phyloP scores from a whole-genome alignment of 2,797 vertebrate species.

The Loriculus beryllinus region DNA sequence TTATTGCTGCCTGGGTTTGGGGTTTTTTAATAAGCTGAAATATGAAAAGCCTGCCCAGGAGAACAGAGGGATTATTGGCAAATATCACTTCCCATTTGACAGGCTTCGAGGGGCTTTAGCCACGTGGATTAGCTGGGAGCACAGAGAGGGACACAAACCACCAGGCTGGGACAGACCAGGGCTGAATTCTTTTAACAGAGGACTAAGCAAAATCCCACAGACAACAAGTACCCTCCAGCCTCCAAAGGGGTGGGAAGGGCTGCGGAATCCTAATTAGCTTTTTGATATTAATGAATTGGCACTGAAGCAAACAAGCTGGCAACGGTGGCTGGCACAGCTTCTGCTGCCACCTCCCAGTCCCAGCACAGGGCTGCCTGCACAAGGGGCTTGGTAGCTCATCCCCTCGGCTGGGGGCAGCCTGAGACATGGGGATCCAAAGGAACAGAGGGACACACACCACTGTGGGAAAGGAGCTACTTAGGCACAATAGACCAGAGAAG shows the following conservation, averaged over 20 bases:
- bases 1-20: slow-evolving; percentile 42
- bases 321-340: background rate
- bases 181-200: background rate
- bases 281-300: slow-evolving; percentile 37
- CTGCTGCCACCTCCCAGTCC: background rate
- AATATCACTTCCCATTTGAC: slow-evolving; percentile 52
- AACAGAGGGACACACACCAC: rapidly evolving
- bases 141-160: background rate
- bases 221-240: slow-evolving; percentile 5
- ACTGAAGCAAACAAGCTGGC: background rate
- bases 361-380: rapidly evolving
- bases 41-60: slow-evolving; percentile 48
- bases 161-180: background rate
- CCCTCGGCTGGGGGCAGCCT: background rate
- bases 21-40: slow-evolving; percentile 64
- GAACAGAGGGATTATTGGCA: slow-evolving; percentile 59
- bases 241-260: background rate
- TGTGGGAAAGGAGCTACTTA: background rate
- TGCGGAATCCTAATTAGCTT: slow-evolving; percentile 60
- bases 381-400: background rate
- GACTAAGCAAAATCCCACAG: background rate
- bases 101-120: slow-evolving; percentile 43
- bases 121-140: background rate
- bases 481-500: background rate
- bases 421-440: background rate